A percentile compares a stretch with the other conserved stretches of the same genome.
phyloP scores from a whole-genome alignment of 2,888 invertebrate genomes.

The Ditula angustiorana region DNA sequence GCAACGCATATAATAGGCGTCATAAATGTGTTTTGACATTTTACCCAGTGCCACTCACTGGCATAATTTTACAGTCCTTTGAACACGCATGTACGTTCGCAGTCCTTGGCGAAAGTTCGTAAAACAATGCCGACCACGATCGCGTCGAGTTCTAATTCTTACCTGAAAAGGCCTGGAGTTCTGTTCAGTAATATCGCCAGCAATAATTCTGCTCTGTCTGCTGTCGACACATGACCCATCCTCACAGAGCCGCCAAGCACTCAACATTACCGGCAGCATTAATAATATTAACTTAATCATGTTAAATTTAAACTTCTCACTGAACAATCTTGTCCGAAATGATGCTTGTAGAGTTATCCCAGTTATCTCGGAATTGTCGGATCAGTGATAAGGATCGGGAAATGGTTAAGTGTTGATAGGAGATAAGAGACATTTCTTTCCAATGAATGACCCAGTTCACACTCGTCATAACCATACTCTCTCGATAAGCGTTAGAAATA shows the following conservation, averaged over 20 bases:
- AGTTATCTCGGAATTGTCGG: slow-evolving; percentile 12
- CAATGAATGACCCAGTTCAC: slow-evolving; percentile 23
- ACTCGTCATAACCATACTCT: slow-evolving; percentile 29
- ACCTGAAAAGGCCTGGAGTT: slow-evolving; percentile 77
- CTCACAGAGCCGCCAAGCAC: slow-evolving; percentile 55
- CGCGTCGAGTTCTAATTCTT: too few relatives aligned
- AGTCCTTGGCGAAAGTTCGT: too few relatives aligned
- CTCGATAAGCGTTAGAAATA: not conserved
- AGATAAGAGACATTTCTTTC: slow-evolving; percentile 22
- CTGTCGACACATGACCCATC: slow-evolving; percentile 50
- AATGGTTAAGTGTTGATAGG: slow-evolving; percentile 12
- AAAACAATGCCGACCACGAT: too few relatives aligned
- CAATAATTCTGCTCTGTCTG: slow-evolving; percentile 57
- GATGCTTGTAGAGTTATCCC: slow-evolving; percentile 21
- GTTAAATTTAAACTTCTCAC: slow-evolving; percentile 1
- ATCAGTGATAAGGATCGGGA: slow-evolving; percentile 19
- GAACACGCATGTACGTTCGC: too few relatives aligned
- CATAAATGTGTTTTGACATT: too few relatives aligned
- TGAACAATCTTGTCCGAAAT: not conserved
- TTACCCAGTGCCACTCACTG: too few relatives aligned
- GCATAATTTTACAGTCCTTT: too few relatives aligned
- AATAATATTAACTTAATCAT: slow-evolving; percentile 52
- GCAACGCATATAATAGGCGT: too few relatives aligned
- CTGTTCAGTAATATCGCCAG: slow-evolving; percentile 60
- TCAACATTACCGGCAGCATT: slow-evolving; percentile 52